Percentiles rank a stretch among this genome's conserved stretches.
These are phyloP conservation scores for Atherinosoma microstoma DNA, from an alignment of 2,797 vertebrate species.

Conservation along the genomic window DNA sequence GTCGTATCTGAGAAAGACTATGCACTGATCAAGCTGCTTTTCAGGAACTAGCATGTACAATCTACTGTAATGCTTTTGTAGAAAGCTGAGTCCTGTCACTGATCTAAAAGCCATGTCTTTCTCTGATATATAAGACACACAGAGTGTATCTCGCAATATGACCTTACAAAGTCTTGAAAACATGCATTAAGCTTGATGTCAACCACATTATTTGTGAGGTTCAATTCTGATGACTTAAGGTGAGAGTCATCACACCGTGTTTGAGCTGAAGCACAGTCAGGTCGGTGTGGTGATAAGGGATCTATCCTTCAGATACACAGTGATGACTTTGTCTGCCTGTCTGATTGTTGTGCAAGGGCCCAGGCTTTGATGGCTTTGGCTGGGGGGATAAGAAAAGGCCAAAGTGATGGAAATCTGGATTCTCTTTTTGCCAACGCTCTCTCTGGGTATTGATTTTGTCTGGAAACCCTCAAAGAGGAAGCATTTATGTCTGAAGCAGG, in stretches of 20 bases:
- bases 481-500: conserved; percentile 70
- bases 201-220: conserved; percentile 22
- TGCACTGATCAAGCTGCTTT: background rate
- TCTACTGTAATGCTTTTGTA: background rate
- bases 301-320: conserved; percentile 70
- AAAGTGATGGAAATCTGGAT: conserved; percentile 78
- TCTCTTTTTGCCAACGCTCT: conserved; percentile 72
- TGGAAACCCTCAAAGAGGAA: conserved; percentile 78
- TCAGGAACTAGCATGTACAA: background rate
- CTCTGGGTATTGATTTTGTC: conserved; percentile 83
- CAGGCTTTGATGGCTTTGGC: conserved; percentile 73
- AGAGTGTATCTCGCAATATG: background rate
- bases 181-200: conserved; percentile 20
- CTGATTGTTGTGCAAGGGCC: conserved; percentile 60
- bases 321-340: conserved; percentile 74
- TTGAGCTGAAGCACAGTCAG: conserved; percentile 42
- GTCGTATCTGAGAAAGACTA: background rate
- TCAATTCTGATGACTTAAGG: conserved; percentile 36
- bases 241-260: conserved; percentile 53
- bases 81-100: background rate
- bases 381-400: conserved; percentile 73
- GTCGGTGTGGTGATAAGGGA: conserved; percentile 58
- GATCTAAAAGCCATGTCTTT: background rate
- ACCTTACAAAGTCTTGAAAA: conserved; percentile 24
- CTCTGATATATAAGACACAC: background rate